Base-by-base conservation (phyloP, 1,140 invertebrate genomes). In the Nylanderia fulva region DNA sequence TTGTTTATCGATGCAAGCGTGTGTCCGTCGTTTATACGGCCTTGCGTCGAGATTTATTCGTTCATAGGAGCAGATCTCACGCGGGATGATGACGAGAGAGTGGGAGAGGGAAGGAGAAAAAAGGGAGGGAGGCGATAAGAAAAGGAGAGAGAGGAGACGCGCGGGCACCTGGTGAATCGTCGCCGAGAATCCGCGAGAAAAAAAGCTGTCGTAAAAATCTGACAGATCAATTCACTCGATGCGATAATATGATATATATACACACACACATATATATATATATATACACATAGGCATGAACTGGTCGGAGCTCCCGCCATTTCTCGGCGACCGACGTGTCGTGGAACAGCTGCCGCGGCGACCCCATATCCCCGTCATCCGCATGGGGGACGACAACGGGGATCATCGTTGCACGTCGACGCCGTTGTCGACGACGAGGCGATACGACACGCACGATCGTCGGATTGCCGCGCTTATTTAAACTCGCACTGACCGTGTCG, bases 401-500 rank as follows among this genome's bases (percentile, higher is more conserved):
- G 89, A 77, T 83, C 80, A 77, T 83, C 80, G 88, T 85, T 82
- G 77, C 87, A 75, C 88, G 85, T 85, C 80, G 21, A 86, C n/a
- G n/a, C n/a, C n/a, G n/a, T n/a, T n/a, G n/a, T n/a, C 45, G 45
- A 1, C 8, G 39, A 8, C n/a, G n/a, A 91, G 86, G 87, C 89
- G 89, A 77, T 79, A 85, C 80, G 21, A 86, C 85, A 85, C 64
- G 52, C 64, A 56, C 6, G 18, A 21, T 36, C 18, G 21, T 33
- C 77, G 48, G 33, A 88, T 89, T 91, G 87, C 91, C 90, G 90
- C 92, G 90, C 86, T 90, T 71, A 89, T 89, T 92, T 92, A 90
- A 92, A 91, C 90, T 87, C 91, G 0, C 66, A 93, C 92, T 93
- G 89, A 89, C 84, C 88, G 89, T 91, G 45, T 74, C 87, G 85